Base-by-base conservation (phyloP, 1,140 invertebrate genomes). In the Drosophila mojavensis region DNA sequence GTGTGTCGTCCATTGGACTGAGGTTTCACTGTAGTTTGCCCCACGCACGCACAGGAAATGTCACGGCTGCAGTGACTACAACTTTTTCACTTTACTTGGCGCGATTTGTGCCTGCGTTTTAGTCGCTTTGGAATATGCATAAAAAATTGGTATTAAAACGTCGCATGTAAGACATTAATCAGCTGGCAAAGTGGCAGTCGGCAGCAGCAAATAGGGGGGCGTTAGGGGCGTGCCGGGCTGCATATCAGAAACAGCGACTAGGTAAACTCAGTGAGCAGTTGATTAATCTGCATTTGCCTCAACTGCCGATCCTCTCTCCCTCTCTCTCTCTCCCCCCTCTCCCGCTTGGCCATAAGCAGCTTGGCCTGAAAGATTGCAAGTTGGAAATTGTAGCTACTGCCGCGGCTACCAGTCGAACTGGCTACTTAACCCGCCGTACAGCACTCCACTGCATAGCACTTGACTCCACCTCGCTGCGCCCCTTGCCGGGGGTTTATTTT, bases 61-160 rank as follows among this genome's bases (percentile, higher is more conserved):
- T 89, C 83, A 83, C 63, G 73, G 66, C 56, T 75, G 65, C 77
- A 61, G 53, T 66, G 73, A 89, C 62, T 89, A 78, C 84, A 83
- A 71, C 68, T 88, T 88, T 86, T 78, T 80, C 61, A 84, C 75
- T 76, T 81, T 53, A 59, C 66, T 54, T 17, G n/a, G 79, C 56
- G 47, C 15, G 20, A 51, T 60, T 56, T 64, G 45, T 67, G 54
- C 5, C 43, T 30, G 45, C 51, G 56, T 74, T 61, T 73, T 76
- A 70, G 74, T 67, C 79, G 66, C 73, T 86, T 88, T 79, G 81
- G 84, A 79, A 88, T 83, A 88, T 88, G 83, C 83, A 88, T 88
- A 88, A 89, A 89, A 88, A 88, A 88, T 88, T 88, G 83, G 79
- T 88, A 88, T 88, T 88, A 88, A 88, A 88, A 88, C 84, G 84